Evolutionary conservation across 1,140 invertebrate species (phyloP), one percentile per base, ranked within the genome.

Genomic region (Saxidomus purpurata): DNA sequence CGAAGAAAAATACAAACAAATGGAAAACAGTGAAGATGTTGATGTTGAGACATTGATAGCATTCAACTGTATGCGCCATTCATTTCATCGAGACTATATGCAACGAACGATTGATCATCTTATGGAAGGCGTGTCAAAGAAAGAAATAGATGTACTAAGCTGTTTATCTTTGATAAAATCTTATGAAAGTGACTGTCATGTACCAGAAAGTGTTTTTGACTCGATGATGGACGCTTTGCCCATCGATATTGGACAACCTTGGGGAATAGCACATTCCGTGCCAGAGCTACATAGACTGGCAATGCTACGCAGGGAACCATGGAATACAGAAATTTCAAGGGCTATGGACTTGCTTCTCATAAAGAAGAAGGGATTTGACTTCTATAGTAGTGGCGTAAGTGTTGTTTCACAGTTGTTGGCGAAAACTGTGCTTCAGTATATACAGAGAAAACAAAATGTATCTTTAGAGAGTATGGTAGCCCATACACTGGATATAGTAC

Each of bases 1-100:
- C 59, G 69, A 86, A 3, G 25, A 76, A 15, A 86, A 86, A 43
- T 77, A 36, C 36, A 55, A 86, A 19, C 25, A 86, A n/a, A n/a
- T 86, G 49, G 47, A 86, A 59, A 49, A 69, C 3, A 31, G 25
- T 38, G 4, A 31, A 0, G 49, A 28, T 17, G 36, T 86, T 19
- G 49, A 76, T n/a, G 84, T 86, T 8, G 28, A 86, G 28, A 86
- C 84, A 22, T 25, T 86, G 38, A 55, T 86, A 34, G 69, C 84
- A 34, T 86, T 86, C 38, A 86, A 86, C 28, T 38, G 55, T 25
- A 76, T 86, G 84, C 34, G 84, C 43, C 0, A 86, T 55, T 86
- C 84, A 11, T 86, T 86, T 71, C 69, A 86, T 61, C 19, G 4
- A 61, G 22, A 19, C 15, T 86, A 59, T 47, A 86, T 86, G 3